phyloP scores from a whole-genome alignment of 2,113 vertebrate genomes.

The Mustela lutreola region DNA sequence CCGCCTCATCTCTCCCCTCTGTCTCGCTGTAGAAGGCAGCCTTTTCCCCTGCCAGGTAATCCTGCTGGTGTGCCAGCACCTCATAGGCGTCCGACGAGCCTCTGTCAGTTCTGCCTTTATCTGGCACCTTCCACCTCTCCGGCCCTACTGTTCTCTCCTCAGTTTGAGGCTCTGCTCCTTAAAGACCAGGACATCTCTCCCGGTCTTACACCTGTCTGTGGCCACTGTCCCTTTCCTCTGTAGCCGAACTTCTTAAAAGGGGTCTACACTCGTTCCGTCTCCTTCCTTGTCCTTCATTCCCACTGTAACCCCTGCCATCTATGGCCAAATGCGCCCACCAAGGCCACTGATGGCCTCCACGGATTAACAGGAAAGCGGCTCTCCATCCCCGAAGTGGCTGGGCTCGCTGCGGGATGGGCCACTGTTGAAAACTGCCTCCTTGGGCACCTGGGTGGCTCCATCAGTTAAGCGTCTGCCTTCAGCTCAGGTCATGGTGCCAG shows the following conservation, averaged over 20 bases:
- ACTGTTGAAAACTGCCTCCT: background rate
- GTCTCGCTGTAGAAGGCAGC: background rate
- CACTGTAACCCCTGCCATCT: background rate
- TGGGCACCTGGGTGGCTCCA: no score
- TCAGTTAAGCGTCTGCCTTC: no score
- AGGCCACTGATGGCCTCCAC: background rate
- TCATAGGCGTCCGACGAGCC: background rate
- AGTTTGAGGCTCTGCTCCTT: background rate
- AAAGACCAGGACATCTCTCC: background rate
- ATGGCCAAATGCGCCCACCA: background rate
- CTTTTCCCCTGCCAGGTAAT: background rate
- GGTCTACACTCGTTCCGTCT: background rate
- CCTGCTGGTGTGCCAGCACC: rapidly evolving
- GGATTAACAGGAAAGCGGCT: background rate
- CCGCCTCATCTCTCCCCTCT: background rate
- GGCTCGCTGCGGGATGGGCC: background rate
- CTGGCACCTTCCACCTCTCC: background rate
- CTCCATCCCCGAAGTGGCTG: background rate
- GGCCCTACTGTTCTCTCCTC: background rate
- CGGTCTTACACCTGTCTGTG: rapidly evolving
- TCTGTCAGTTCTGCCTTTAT: background rate
- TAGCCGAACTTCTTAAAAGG: background rate
- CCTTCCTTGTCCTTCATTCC: background rate
- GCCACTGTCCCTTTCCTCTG: background rate
- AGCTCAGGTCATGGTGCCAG: no score